Percentiles rank a stretch among this genome's conserved stretches.
Conservation (phyloP, 1,140 invertebrate genomes). For the Pseudomyrmex concolor region DNA sequence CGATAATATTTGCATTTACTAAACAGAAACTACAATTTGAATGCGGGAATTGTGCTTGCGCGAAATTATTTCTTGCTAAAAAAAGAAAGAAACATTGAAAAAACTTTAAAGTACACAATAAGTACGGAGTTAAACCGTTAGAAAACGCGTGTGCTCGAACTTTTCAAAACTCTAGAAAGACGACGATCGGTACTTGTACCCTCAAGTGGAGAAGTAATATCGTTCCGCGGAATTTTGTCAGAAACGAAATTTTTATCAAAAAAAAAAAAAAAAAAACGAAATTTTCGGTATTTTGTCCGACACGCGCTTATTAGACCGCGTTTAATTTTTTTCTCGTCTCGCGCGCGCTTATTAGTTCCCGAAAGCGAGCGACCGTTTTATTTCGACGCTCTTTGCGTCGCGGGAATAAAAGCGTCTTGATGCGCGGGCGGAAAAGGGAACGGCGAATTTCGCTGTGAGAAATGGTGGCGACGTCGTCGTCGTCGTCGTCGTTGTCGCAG, state of each 20-base stretch:
- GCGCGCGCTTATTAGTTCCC: constrained; percentile 20
- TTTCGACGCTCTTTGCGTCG: constrained; percentile 13
- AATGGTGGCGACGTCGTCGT: too few species aligned
- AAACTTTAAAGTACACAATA: too few species aligned
- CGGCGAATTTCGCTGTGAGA: constrained; percentile 24
- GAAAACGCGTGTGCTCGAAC: too few species aligned
- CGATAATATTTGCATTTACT: constrained; percentile 31
- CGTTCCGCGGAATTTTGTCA: too few species aligned
- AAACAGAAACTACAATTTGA: background rate
- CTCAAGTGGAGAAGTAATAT: too few species aligned
- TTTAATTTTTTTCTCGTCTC: constrained; percentile 8
- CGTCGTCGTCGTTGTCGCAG: constrained; percentile 21
- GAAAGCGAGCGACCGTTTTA: constrained; percentile 39
- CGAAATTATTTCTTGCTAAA: too few species aligned
- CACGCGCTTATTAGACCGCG: background rate
- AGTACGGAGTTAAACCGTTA: too few species aligned
- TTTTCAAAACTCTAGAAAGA: too few species aligned
- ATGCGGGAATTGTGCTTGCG: background rate
- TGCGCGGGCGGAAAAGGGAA: constrained; percentile 45
- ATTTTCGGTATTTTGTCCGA: constrained; percentile 30
- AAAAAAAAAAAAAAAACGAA: background rate
- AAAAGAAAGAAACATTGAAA: too few species aligned
- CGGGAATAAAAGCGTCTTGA: constrained; percentile 17
- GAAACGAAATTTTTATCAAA: too few species aligned
- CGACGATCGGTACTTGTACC: too few species aligned